phyloP scores from a whole-genome alignment of 1,140 invertebrate species.

The Vollenhovia emeryi region DNA sequence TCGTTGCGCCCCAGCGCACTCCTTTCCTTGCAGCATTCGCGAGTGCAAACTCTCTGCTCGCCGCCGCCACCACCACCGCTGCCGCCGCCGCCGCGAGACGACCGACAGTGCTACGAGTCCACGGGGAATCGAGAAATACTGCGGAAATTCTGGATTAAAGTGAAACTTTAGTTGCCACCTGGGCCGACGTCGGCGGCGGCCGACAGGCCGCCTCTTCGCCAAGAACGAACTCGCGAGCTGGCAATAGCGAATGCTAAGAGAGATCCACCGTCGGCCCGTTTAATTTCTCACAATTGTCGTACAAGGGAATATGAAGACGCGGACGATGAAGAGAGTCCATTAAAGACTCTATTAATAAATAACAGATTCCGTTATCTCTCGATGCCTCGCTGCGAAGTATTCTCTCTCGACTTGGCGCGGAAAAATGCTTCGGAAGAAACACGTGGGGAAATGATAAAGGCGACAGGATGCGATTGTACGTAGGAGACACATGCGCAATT shows the following conservation, averaged over 20 bases:
- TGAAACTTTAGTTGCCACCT: conserved; percentile 67
- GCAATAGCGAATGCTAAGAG: neutral
- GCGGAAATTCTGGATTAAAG: conserved; percentile 69
- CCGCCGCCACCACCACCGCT: conserved; percentile 24
- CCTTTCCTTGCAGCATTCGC: neutral
- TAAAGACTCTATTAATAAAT: conserved; percentile 2
- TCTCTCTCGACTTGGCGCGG: neutral
- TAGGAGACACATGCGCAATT: neutral
- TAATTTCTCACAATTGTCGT: conserved; percentile 17
- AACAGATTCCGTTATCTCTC: conserved; percentile 5
- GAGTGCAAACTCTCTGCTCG: conserved; percentile 29
- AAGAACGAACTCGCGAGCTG: conserved; percentile 30
- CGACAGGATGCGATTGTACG: neutral
- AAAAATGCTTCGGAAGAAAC: neutral
- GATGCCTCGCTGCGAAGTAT: neutral
- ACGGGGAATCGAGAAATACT: conserved; percentile 59
- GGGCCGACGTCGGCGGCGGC: conserved; percentile 22
- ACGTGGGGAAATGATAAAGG: neutral
- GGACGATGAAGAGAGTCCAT: neutral
- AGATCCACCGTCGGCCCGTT: neutral
- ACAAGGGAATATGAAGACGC: neutral
- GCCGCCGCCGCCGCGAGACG: conserved; percentile 36
- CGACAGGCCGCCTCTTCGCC: conserved; percentile 11
- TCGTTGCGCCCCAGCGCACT: conserved; percentile 12
- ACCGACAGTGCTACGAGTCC: conserved; percentile 43